phyloP scores from a whole-genome alignment of 2,797 vertebrate genomes.

The Alosa sapidissima region DNA sequence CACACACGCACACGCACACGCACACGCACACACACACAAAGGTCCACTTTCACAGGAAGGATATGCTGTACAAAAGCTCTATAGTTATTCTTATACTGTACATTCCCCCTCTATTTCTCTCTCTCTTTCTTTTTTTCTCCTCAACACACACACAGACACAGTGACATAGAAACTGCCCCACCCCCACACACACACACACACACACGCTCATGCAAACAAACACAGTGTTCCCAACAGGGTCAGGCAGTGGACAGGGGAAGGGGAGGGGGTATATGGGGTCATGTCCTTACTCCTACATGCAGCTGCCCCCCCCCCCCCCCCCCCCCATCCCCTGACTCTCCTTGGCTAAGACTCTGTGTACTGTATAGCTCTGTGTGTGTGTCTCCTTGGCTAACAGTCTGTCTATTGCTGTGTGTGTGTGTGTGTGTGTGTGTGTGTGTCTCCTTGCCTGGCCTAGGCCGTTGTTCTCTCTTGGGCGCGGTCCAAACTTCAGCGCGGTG shows the following conservation, averaged over 20 bases:
- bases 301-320: slow-evolving; percentile 64
- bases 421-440: not conserved
- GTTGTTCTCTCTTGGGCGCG: slow-evolving; percentile 63
- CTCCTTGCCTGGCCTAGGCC: slow-evolving; percentile 41
- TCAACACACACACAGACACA: not conserved
- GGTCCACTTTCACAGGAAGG: not conserved
- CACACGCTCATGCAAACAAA: slow-evolving; percentile 8
- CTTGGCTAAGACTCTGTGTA: not conserved
- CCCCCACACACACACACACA: too few species aligned
- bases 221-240: slow-evolving; percentile 63
- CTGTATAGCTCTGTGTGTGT: not conserved
- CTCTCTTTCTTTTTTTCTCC: not conserved
- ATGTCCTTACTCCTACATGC: slow-evolving; percentile 62
- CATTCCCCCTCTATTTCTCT: not conserved
- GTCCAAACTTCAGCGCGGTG: slow-evolving; percentile 62
- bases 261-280: slow-evolving; percentile 53
- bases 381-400: too few species aligned
- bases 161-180: not conserved
- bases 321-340: slow-evolving; percentile 14
- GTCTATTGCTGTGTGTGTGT: not conserved
- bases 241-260: slow-evolving; percentile 61
- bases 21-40: slow-evolving; percentile 32
- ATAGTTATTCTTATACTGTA: not conserved
- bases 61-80: not conserved
- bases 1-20: not conserved